Conservation (phyloP, 2,797 vertebrate species). For the Sebastiscus tertius region DNA sequence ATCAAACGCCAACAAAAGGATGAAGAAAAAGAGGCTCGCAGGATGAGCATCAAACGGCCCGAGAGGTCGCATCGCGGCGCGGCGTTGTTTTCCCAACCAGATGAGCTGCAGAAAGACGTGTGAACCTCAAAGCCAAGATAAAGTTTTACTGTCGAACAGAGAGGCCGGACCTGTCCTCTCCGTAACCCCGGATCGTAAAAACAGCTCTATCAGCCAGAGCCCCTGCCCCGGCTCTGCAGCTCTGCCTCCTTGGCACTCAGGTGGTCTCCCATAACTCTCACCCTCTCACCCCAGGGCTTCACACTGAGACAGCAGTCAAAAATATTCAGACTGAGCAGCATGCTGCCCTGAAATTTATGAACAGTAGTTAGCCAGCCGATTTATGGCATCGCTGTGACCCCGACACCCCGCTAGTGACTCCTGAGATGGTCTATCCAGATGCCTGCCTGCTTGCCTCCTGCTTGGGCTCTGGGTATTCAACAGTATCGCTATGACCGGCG, state of each 20-base stretch:
- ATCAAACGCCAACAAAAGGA: slow-evolving; percentile 37
- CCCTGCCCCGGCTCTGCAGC: slow-evolving; percentile 40
- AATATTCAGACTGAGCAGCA: slow-evolving; percentile 57
- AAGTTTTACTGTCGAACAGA: slow-evolving; percentile 44
- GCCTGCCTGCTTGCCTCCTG: slow-evolving; percentile 42
- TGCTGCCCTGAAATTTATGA: slow-evolving; percentile 66
- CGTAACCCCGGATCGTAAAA: slow-evolving; percentile 57
- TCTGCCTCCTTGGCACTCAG: slow-evolving; percentile 62
- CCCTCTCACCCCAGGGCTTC: slow-evolving; percentile 48
- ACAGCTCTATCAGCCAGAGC: slow-evolving; percentile 37
- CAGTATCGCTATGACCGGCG: slow-evolving; percentile 23
- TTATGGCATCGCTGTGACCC: slow-evolving; percentile 66
- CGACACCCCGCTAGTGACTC: slow-evolving; percentile 29
- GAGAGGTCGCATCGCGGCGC: slow-evolving; percentile 7
- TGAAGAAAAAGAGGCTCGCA: slow-evolving; percentile 11
- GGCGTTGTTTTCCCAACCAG: slow-evolving; percentile 48
- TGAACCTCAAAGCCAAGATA: slow-evolving; percentile 56
- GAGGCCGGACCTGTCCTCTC: slow-evolving; percentile 53
- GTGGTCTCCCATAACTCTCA: slow-evolving; percentile 74
- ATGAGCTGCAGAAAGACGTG: slow-evolving; percentile 30
- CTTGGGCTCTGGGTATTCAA: slow-evolving; percentile 31
- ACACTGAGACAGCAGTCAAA: slow-evolving; percentile 57
- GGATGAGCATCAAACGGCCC: slow-evolving; percentile 51
- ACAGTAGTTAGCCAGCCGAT: slow-evolving; percentile 67
- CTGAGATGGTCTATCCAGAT: slow-evolving; percentile 76